Evolutionary conservation across 2,888 invertebrate species (phyloP), one percentile per base, ranked within the genome.

Genomic region (Argyresthia goedartella): DNA sequence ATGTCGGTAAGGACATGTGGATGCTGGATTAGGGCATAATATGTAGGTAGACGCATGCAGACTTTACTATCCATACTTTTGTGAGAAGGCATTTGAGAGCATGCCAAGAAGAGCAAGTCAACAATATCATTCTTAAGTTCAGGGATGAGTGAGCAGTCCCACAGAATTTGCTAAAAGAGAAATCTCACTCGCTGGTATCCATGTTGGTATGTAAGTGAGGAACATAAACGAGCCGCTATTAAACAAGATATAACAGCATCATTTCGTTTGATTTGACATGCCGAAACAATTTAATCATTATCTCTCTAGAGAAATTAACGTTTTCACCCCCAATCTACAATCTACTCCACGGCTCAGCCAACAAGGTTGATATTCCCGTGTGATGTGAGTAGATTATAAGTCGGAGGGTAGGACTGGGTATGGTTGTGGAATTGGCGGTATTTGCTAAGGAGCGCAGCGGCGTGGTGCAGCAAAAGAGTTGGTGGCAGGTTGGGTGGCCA

Each of bases 281-380:
- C 86, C 86, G 82, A 82, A 85, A 82, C 82, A 82, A 85, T 85
- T 85, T 84, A 81, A 86, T 82, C 80, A 86, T 84, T 85, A 86
- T 76, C 74, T 79, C 75, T 55, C 71, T 67, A 57, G 65, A 75
- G 73, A 81, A 85, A 81, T 81, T 78, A 74, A 70, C 60, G 54
- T 45, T 46, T 45, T 51, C 10, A 9, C 16, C 35, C 45, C 10
- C 59, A 59, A 53, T 43, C 55, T 49, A 73, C 42, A 62, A 59
- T 65, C 54, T 56, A 53, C 62, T 63, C 54, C 13, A 0, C 25
- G n/a, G 1, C n/a, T 25, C 46, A 7, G 10, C 6, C n/a, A 8
- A 7, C 10, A 25, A n/a, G 11, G 25, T 46, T 11, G 33, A 11
- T 16, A 15, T 3, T 44, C 9, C 15, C 15, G 9, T 44, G 44